Conservation (phyloP, 2,113 vertebrate species). For the Ictalurus punctatus region DNA sequence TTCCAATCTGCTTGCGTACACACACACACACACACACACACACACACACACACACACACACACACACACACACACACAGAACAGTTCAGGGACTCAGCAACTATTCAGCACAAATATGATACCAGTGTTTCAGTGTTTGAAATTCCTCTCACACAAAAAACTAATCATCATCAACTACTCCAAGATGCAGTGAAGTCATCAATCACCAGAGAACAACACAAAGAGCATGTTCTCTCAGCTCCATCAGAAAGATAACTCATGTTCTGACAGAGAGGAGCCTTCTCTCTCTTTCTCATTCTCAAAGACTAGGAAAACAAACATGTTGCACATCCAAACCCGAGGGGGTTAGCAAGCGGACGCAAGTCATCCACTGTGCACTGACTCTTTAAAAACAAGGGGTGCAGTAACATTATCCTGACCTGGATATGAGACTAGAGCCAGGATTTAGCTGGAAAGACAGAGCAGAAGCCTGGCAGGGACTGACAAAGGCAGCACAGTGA, state of each 20-base stretch:
- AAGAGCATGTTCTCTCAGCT: background rate
- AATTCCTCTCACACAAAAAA: constrained; percentile 4
- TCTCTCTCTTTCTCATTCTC: background rate
- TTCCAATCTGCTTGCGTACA: constrained; percentile 41
- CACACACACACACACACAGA: background rate
- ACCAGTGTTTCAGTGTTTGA: background rate
- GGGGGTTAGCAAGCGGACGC: background rate
- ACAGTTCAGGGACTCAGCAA: constrained; percentile 19
- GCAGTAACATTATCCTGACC: background rate
- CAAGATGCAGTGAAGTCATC: background rate
- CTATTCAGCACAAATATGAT: constrained; percentile 40
- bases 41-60: background rate
- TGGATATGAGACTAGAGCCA: background rate
- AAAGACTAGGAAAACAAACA: background rate
- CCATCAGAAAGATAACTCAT: background rate
- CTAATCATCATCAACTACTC: background rate
- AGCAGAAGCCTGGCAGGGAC: background rate
- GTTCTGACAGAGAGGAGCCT: background rate
- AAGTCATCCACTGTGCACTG: background rate
- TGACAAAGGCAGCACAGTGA: background rate
- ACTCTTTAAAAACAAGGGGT: background rate
- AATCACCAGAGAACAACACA: background rate
- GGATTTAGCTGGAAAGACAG: constrained; percentile 20
- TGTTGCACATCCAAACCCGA: background rate
- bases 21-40: background rate